These are phyloP conservation scores for Hermetia illucens DNA, from an alignment of 1,140 invertebrate genomes.

Conservation along the genomic window DNA sequence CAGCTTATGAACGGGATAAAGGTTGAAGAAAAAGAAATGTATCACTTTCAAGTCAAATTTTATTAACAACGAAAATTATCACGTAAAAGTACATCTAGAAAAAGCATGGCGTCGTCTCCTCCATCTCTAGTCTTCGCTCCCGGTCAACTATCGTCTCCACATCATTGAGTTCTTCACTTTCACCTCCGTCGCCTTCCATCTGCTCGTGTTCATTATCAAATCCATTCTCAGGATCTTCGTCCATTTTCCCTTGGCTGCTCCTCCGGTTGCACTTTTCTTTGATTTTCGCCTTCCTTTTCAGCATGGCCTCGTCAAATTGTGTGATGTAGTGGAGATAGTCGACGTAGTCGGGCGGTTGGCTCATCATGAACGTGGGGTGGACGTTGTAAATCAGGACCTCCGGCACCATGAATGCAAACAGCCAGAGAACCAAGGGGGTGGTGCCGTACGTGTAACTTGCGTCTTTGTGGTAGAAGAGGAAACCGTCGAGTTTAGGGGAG, in stretches of 20 bases:
- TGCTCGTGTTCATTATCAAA: neutral
- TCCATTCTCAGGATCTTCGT: neutral
- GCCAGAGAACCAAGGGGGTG: slow-evolving; percentile 78
- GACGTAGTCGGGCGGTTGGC: slow-evolving; percentile 33
- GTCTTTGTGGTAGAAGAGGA: slow-evolving; percentile 70
- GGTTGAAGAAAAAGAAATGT: too few relatives aligned
- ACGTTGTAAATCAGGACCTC: slow-evolving; percentile 49
- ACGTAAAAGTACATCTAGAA: too few relatives aligned
- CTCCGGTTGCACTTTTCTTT: neutral
- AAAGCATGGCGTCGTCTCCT: too few relatives aligned
- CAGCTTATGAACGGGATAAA: too few relatives aligned
- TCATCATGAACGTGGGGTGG: slow-evolving; percentile 26
- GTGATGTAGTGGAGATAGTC: slow-evolving; percentile 34
- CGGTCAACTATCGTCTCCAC: slow-evolving; percentile 13
- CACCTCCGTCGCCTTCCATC: neutral
- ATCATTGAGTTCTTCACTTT: neutral
- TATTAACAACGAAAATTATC: too few relatives aligned
- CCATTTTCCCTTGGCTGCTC: too few relatives aligned
- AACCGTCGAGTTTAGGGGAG: slow-evolving; percentile 47
- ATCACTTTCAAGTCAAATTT: too few relatives aligned
- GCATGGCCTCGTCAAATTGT: slow-evolving; percentile 27
- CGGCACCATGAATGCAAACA: slow-evolving; percentile 73
- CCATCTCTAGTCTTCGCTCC: slow-evolving; percentile 16
- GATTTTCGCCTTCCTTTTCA: neutral
- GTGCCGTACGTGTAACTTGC: slow-evolving; percentile 59